A percentile compares a stretch with the other conserved stretches of the same genome.
These are phyloP conservation scores for Bolborhynchus lineola DNA, from an alignment of 2,113 vertebrate genomes.

Conservation along the genomic window DNA sequence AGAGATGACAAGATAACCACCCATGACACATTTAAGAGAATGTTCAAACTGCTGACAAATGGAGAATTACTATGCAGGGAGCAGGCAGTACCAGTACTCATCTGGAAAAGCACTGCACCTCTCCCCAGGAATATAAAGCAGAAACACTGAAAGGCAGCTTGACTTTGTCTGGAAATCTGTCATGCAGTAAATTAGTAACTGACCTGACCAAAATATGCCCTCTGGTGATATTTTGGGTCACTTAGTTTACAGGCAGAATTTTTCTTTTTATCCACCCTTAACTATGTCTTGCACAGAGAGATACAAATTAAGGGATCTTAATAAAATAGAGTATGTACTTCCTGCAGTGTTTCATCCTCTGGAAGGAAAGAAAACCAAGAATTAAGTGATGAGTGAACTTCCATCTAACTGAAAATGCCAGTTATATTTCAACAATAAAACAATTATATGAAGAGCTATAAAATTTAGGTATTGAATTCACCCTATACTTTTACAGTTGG, in stretches of 20 bases:
- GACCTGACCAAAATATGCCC: background rate
- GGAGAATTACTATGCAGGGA: background rate
- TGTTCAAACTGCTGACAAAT: background rate
- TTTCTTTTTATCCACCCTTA: background rate
- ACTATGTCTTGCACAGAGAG: background rate
- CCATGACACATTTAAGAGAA: background rate
- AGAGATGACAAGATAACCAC: background rate
- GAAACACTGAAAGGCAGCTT: background rate
- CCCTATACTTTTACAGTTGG: background rate
- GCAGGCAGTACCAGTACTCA: background rate
- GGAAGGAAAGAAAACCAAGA: background rate
- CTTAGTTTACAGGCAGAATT: background rate
- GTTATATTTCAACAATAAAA: slow-evolving; percentile 28
- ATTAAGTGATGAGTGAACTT: background rate
- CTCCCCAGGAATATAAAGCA: background rate
- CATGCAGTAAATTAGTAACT: background rate
- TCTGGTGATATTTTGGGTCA: background rate
- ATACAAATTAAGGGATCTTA: background rate
- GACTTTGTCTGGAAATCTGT: background rate
- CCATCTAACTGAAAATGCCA: background rate
- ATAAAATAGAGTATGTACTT: background rate
- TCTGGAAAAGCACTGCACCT: background rate
- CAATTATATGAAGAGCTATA: background rate
- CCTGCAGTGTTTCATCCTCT: background rate
- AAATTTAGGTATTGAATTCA: background rate